A percentile compares a stretch with the other conserved stretches of the same genome.
Conservation (phyloP, 2,888 invertebrate genomes). For the Microctonus aethiopoides region DNA sequence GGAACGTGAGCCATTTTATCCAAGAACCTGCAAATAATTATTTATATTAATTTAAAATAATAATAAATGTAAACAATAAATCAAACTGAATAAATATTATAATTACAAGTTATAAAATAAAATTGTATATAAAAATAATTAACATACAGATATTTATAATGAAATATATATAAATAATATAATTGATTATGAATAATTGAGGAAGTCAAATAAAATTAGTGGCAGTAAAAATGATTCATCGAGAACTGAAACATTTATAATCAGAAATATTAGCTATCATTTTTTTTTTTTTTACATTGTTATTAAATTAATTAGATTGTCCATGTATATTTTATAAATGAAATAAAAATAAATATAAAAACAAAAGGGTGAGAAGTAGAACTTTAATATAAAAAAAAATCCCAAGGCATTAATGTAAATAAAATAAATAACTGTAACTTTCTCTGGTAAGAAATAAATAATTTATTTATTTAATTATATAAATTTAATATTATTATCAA, state of each 20-base stretch:
- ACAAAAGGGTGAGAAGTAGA: too few relatives aligned
- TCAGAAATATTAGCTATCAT: not conserved
- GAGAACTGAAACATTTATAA: not conserved
- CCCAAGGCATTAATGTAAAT: too few relatives aligned
- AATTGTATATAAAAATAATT: not conserved
- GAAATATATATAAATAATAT: not conserved
- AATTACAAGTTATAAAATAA: conserved; percentile 15
- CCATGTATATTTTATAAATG: not conserved
- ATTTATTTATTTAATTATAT: too few relatives aligned
- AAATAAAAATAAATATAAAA: too few relatives aligned
- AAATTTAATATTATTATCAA: not conserved
- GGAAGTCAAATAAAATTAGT: not conserved
- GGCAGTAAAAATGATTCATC: not conserved
- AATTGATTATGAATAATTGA: not conserved
- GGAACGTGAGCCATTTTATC: conserved; percentile 63
- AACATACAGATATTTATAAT: too few relatives aligned
- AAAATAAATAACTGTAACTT: too few relatives aligned
- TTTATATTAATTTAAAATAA: too few relatives aligned
- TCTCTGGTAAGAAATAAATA: not conserved
- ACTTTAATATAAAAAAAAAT: too few relatives aligned
- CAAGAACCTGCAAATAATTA: too few relatives aligned
- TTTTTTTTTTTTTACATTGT: not conserved
- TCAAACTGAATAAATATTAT: not conserved
- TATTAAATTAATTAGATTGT: not conserved
- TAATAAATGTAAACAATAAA: not conserved